Conservation (phyloP, 2,113 vertebrate genomes). For the Murina feae region DNA sequence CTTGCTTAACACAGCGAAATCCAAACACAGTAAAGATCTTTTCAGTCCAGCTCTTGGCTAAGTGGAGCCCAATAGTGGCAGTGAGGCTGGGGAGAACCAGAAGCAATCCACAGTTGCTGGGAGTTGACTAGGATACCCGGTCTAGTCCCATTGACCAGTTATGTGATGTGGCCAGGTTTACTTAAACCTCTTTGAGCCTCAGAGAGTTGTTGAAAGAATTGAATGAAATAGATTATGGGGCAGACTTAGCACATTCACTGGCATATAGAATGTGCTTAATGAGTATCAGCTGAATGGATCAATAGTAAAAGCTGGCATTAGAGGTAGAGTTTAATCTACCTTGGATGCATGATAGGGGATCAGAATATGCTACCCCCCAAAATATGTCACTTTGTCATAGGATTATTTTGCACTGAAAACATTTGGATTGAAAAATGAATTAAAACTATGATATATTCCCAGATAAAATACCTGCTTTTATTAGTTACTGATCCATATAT, state of each 20-base stretch:
- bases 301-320: background rate
- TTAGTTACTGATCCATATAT: background rate
- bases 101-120: accelerated
- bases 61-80: background rate
- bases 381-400: background rate
- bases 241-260: background rate
- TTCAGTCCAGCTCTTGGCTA: background rate
- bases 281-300: background rate
- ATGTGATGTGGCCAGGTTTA: background rate
- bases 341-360: background rate
- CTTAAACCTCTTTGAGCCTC: background rate
- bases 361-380: background rate
- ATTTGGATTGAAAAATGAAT: background rate
- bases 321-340: background rate
- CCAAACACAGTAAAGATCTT: background rate
- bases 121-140: background rate
- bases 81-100: background rate
- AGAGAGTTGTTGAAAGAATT: background rate
- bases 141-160: background rate
- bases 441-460: background rate
- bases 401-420: background rate
- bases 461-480: background rate
- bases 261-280: background rate
- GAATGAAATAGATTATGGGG: background rate
- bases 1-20: conserved; percentile 3